These are phyloP conservation scores for Panonychus citri DNA, from an alignment of 1,140 invertebrate species.

Conservation along the genomic window DNA sequence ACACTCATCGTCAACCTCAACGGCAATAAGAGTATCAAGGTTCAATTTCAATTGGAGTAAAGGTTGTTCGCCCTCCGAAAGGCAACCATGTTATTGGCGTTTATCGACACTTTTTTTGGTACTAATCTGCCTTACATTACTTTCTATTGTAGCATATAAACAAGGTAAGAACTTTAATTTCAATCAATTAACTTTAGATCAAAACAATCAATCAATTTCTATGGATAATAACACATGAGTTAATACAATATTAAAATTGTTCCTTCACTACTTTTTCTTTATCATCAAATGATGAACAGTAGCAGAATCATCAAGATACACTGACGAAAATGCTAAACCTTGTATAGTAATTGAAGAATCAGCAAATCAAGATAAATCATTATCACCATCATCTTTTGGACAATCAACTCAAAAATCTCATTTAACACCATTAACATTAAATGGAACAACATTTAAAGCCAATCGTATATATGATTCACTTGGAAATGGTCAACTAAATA, in stretches of 20 bases:
- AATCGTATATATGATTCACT: too few relatives aligned
- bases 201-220: neutral
- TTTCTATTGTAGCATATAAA: slow-evolving; percentile 58
- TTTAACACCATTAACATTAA: too few relatives aligned
- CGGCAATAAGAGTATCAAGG: neutral
- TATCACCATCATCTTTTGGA: neutral
- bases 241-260: too few relatives aligned
- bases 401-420: neutral
- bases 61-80: slow-evolving; percentile 39
- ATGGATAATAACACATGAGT: too few relatives aligned
- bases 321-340: slow-evolving; percentile 47
- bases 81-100: slow-evolving; percentile 54
- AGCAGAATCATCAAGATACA: slow-evolving; percentile 49
- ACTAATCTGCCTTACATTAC: slow-evolving; percentile 48
- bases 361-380: neutral
- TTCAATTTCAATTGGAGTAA: slow-evolving; percentile 58
- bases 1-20: neutral
- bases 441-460: too few relatives aligned
- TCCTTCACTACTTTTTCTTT: too few relatives aligned
- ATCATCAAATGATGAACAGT: too few relatives aligned
- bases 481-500: neutral
- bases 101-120: slow-evolving; percentile 64
- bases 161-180: slow-evolving; percentile 42
- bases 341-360: slow-evolving; percentile 55
- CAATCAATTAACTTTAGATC: too few relatives aligned